phyloP scores from a whole-genome alignment of 2,113 vertebrate species.

The Diphyllodes magnificus region DNA sequence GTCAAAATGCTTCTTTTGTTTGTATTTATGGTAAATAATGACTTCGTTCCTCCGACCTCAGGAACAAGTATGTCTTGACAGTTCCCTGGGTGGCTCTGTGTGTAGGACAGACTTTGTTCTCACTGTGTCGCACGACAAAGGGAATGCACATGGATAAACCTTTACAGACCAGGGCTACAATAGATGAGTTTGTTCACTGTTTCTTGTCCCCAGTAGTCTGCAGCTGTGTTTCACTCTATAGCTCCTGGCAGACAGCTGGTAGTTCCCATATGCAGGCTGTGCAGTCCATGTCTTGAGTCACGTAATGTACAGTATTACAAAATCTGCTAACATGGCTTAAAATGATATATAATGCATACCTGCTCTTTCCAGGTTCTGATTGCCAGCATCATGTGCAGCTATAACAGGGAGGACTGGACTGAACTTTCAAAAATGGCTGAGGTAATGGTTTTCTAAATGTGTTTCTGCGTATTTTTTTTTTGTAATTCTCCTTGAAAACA shows the following conservation, averaged over 20 bases:
- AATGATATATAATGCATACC: background rate
- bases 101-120: background rate
- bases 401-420: conserved; percentile 86
- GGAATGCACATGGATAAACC: background rate
- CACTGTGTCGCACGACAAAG: rapidly evolving
- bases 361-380: conserved; percentile 81
- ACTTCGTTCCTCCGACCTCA: background rate
- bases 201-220: background rate
- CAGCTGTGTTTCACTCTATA: background rate
- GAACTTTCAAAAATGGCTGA: conserved; percentile 85
- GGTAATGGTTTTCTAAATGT: conserved; percentile 71
- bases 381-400: conserved; percentile 90
- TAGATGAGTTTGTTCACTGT: background rate
- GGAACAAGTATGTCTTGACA: background rate
- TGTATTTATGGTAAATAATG: background rate
- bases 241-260: background rate
- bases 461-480: conserved; percentile 4
- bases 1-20: background rate
- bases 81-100: background rate
- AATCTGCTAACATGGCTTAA: background rate
- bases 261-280: background rate
- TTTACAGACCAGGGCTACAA: background rate
- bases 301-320: background rate
- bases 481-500: conserved; percentile 31
- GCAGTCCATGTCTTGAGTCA: background rate